Percentiles rank a stretch among this genome's conserved stretches.
Evolutionary conservation across 2,888 invertebrate genomes (phyloP).

Genomic region (Galeopsomyia nigrocyanea): DNA sequence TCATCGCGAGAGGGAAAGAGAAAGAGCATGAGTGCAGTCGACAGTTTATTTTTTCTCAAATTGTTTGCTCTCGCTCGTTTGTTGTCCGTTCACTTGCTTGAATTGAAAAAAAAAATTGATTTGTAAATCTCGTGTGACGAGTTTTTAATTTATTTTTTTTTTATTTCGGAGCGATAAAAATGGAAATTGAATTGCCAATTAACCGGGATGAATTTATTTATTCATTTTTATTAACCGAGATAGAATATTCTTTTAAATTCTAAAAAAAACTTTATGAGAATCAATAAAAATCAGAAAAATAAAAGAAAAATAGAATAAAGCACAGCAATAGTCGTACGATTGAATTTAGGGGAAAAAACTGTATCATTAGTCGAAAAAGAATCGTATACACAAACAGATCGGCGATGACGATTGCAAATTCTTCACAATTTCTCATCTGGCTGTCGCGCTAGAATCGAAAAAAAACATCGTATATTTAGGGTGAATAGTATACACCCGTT

Average conservation of each 20-base stretch:
- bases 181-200: too few species aligned
- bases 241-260: too few species aligned
- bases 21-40: background rate
- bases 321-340: constrained; percentile 22
- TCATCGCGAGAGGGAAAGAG: constrained; percentile 23
- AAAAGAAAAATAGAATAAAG: constrained; percentile 23
- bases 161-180: too few species aligned
- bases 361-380: constrained; percentile 39
- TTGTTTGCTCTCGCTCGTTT: too few species aligned
- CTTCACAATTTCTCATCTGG: constrained; percentile 44
- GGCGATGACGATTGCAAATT: constrained; percentile 47
- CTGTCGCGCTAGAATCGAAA: constrained; percentile 36
- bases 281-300: constrained; percentile 15
- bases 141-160: too few species aligned
- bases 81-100: too few species aligned
- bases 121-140: too few species aligned
- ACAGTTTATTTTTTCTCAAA: too few species aligned
- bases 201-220: too few species aligned
- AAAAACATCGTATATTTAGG: constrained; percentile 6
- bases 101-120: too few species aligned
- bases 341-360: constrained; percentile 18
- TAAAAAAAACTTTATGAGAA: too few species aligned
- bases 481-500: constrained; percentile 12
- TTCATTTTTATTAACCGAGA: too few species aligned
- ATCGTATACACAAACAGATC: constrained; percentile 8